phyloP scores from a whole-genome alignment of 2,797 vertebrate genomes.

The Toxotes lorentzi region DNA sequence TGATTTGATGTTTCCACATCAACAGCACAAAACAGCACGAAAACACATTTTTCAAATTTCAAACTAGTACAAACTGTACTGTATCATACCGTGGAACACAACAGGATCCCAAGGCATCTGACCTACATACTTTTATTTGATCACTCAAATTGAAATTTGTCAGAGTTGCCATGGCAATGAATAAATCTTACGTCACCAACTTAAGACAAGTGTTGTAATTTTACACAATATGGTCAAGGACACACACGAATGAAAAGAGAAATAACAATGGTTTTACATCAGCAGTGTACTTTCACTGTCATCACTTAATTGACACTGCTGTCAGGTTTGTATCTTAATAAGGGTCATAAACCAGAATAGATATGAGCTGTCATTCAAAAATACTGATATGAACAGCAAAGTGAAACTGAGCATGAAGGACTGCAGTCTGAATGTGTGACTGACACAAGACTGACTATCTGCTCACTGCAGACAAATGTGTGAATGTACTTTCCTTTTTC shows the following conservation, averaged over 20 bases:
- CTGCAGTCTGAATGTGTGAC: background rate
- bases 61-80: conserved; percentile 20
- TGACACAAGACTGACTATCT: background rate
- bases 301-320: conserved; percentile 1
- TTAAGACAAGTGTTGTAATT: background rate
- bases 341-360: background rate
- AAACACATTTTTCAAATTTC: conserved; percentile 33
- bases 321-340: conserved; percentile 31
- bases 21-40: background rate
- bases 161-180: conserved; percentile 1
- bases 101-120: conserved; percentile 36
- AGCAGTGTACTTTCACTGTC: too few species aligned
- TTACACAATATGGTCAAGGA: background rate
- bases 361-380: conserved; percentile 22
- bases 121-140: conserved; percentile 46
- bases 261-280: background rate
- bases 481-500: background rate
- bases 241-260: background rate
- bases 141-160: conserved; percentile 26
- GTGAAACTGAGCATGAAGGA: background rate
- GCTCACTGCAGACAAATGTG: background rate
- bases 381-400: conserved; percentile 6
- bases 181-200: conserved; percentile 10
- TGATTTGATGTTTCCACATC: conserved; percentile 25
- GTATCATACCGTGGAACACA: conserved; percentile 3